Conservation (phyloP, 2,797 vertebrate genomes). For the Brachyalestes nurse region DNA sequence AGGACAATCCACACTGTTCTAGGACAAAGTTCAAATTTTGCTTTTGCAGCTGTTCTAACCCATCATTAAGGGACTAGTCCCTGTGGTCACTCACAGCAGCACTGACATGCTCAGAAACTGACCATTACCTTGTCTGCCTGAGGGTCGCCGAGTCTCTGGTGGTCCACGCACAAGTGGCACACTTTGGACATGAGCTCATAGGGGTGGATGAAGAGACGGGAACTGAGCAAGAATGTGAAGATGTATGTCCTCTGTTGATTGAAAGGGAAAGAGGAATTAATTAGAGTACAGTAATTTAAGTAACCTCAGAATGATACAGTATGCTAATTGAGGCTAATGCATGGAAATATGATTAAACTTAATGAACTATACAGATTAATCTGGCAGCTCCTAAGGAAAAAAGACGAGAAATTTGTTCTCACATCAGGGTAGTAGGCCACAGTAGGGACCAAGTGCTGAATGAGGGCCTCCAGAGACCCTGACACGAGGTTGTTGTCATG, state of each 20-base stretch:
- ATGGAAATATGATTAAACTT: neutral
- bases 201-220: constrained; percentile 90
- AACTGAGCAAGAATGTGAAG: constrained; percentile 95
- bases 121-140: constrained; percentile 85
- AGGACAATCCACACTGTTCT: no score
- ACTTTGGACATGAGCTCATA: constrained; percentile 92
- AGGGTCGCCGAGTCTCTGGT: constrained; percentile 83
- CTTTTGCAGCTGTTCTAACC: neutral
- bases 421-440: constrained; percentile 94
- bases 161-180: constrained; percentile 86
- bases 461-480: constrained; percentile 92
- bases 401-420: constrained; percentile 64
- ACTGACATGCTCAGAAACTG: neutral
- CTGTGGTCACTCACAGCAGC: neutral
- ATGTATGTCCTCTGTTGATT: constrained; percentile 88
- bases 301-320: neutral
- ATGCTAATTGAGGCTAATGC: neutral
- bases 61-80: neutral
- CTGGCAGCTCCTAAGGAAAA: neutral
- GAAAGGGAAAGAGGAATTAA: constrained; percentile 13
- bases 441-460: constrained; percentile 90
- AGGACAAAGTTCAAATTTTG: neutral
- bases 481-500: constrained; percentile 92
- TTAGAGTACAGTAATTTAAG: neutral
- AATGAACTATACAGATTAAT: neutral